phyloP scores from a whole-genome alignment of 2,888 invertebrate genomes.

The Dendrolimus pini region DNA sequence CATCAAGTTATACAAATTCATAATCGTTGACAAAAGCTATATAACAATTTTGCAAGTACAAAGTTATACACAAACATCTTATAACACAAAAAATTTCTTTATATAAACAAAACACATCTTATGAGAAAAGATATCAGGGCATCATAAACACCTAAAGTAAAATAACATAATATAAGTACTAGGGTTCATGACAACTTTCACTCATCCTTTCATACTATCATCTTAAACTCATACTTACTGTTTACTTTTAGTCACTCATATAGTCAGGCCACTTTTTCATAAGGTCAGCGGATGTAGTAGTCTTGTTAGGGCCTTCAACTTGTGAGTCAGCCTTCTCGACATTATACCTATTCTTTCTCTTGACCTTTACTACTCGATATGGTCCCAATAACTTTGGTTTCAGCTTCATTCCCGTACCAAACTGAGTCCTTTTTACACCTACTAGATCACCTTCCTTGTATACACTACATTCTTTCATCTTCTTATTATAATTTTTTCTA shows the following conservation, averaged over 20 bases:
- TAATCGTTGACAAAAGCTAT: too few species aligned
- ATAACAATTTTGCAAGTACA: too few species aligned
- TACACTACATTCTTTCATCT: constrained; percentile 10
- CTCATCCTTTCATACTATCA: too few species aligned
- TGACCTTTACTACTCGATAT: constrained; percentile 10
- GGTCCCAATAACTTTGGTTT: constrained; percentile 18
- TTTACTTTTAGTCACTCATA: constrained; percentile 1
- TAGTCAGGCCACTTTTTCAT: constrained; percentile 1
- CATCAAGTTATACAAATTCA: too few species aligned
- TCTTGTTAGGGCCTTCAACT: not conserved
- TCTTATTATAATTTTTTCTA: constrained; percentile 13
- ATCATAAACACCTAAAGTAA: too few species aligned
- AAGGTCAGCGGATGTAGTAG: not conserved
- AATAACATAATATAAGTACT: too few species aligned
- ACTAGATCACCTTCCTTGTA: constrained; percentile 18
- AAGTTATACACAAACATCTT: too few species aligned
- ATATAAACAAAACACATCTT: too few species aligned
- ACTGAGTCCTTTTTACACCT: constrained; percentile 19
- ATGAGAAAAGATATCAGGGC: too few species aligned
- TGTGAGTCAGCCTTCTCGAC: constrained; percentile 3
- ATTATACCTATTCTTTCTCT: constrained; percentile 6
- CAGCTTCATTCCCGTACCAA: constrained; percentile 13
- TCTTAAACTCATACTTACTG: not conserved
- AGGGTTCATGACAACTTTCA: too few species aligned
- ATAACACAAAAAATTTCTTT: too few species aligned